Base-by-base conservation (phyloP, 2,888 invertebrate species). In the Drosophila gaucha region DNA sequence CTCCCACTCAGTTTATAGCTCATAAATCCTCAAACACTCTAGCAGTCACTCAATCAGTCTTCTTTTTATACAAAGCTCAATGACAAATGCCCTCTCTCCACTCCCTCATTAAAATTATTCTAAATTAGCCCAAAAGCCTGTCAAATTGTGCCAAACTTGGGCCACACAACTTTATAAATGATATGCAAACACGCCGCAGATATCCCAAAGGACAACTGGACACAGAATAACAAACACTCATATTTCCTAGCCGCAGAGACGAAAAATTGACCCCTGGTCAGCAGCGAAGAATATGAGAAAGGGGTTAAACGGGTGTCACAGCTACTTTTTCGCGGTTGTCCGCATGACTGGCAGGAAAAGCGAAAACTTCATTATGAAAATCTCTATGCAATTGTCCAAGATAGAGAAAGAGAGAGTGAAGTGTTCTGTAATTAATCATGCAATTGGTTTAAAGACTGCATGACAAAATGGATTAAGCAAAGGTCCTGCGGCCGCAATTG, bases 231-330 rank as follows among this genome's bases (percentile, higher is more conserved):
- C 77, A 82, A 80, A 86, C 79, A 80, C 62, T 80, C 82, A 85
- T 80, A 85, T 85, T 82, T 80, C 79, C n/a, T n/a, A n/a, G 8
- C 38, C 16, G 18, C 65, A 31, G 47, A 62, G 41, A 56, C 14
- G 26, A 20, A 55, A 52, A 43, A 67, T 31, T 83, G 82, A 83
- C 82, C 82, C 59, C 62, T 73, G 82, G 86, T 84, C 86, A 82
- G 33, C 26, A 5, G n/a, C 18, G 43, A 2, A 16, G 26, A 50
- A 72, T 67, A 10, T 14, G 41, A 41, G 41, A 41, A 41, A 41
- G 41, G 69, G 86, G 82, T 80, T 86, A 84, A 83, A 86, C 72
- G 50, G 50, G 22, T 74, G 46, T 63, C 66, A 41, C 16, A 50
- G 58, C 68, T 52, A 62, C 51, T 64, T 74, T 72, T 59, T 30